Conservation (phyloP, 1,140 invertebrate genomes). For the Apis florea region DNA sequence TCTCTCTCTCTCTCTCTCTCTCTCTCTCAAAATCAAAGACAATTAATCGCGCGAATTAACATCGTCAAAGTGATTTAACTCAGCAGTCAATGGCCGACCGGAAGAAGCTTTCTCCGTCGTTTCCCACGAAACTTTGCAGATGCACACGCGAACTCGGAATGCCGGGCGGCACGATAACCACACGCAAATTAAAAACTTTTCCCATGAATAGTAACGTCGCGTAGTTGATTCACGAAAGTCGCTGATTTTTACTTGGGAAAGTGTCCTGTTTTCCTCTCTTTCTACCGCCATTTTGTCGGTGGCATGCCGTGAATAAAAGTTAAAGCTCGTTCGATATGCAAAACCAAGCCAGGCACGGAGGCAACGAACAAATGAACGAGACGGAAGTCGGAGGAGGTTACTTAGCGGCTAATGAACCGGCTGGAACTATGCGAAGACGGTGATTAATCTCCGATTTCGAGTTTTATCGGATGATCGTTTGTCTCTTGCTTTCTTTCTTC, state of each 20-base stretch:
- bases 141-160: conserved; percentile 15
- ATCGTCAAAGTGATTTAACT: neutral
- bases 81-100: neutral
- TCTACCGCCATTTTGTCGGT: neutral
- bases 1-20: no score
- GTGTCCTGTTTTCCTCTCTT: neutral
- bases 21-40: no score
- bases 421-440: neutral
- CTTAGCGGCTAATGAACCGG: neutral
- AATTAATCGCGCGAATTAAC: conserved; percentile 1
- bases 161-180: conserved; percentile 1
- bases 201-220: conserved; percentile 67
- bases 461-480: neutral
- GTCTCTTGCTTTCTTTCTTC: neutral
- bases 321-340: conserved; percentile 53
- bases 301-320: conserved; percentile 42
- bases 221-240: conserved; percentile 48
- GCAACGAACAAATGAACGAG: conserved; percentile 3
- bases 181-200: conserved; percentile 70
- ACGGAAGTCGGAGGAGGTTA: neutral
- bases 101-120: neutral
- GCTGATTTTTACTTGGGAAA: conserved; percentile 59
- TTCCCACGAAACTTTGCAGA: neutral
- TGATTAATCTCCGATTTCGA: conserved; percentile 11
- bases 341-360: conserved; percentile 15